phyloP scores from a whole-genome alignment of 2,888 invertebrate species.

The Epinotia brunnichana region DNA sequence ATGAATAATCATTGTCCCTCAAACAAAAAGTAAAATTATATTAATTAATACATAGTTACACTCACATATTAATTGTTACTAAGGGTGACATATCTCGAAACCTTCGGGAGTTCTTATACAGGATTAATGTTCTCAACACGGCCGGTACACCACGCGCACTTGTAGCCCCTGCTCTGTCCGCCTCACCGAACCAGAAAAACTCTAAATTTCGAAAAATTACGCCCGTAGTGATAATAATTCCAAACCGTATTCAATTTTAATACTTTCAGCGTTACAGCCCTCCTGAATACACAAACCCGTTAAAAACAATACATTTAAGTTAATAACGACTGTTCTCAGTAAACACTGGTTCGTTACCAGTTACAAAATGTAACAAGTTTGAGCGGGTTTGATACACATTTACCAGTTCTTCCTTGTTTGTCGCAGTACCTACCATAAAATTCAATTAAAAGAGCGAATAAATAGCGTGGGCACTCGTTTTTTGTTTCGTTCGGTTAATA shows the following conservation, averaged over 20 bases:
- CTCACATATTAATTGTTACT: no score
- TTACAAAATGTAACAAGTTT: not conserved
- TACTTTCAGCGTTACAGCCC: not conserved
- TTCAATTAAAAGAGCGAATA: slow-evolving; percentile 25
- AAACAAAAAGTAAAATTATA: no score
- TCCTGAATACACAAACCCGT: not conserved
- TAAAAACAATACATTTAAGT: not conserved
- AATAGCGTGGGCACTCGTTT: slow-evolving; percentile 7
- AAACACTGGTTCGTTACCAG: not conserved
- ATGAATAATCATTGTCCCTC: no score
- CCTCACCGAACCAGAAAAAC: no score
- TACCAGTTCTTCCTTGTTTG: not conserved
- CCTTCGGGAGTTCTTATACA: no score
- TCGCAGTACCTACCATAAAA: slow-evolving; percentile 8
- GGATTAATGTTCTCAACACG: no score
- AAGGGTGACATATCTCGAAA: no score
- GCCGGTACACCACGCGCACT: no score
- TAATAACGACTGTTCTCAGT: not conserved
- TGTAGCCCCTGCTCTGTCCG: no score
- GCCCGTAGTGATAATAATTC: no score
- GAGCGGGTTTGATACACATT: not conserved
- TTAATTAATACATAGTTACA: no score
- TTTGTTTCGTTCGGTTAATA: slow-evolving; percentile 1
- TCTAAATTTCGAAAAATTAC: no score
- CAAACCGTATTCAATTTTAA: not conserved